A percentile compares a stretch with the other conserved stretches of the same genome.
Evolutionary conservation across 2,888 invertebrate species (phyloP).

Genomic region (Hylaea fasciaria): DNA sequence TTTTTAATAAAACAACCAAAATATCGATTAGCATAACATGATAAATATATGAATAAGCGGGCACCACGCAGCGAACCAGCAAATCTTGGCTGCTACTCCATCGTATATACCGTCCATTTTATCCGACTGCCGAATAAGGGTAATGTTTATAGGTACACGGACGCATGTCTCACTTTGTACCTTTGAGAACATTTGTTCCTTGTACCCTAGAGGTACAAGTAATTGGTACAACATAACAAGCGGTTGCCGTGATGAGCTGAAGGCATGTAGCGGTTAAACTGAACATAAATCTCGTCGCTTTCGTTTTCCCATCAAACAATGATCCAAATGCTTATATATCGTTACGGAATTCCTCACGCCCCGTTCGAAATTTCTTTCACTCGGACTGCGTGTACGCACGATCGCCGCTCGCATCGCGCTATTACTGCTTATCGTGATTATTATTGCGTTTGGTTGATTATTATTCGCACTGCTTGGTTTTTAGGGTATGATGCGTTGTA

Average conservation of each 20-base stretch:
- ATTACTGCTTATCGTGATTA: constrained; percentile 1
- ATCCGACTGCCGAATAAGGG: no score
- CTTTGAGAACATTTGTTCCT: not conserved
- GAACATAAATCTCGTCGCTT: constrained; percentile 22
- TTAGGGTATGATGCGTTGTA: no score
- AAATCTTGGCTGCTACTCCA: no score
- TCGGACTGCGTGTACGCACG: constrained; percentile 20
- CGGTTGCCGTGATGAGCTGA: not conserved
- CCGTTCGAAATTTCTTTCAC: constrained; percentile 22
- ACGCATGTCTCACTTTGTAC: no score
- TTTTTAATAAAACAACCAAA: no score
- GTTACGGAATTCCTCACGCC: constrained; percentile 26
- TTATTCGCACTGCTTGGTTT: no score
- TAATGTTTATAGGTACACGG: no score
- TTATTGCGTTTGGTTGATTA: no score
- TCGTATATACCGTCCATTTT: no score
- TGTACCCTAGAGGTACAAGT: not conserved
- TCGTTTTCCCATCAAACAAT: constrained; percentile 30
- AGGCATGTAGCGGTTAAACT: not conserved
- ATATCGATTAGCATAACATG: no score
- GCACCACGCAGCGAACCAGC: no score
- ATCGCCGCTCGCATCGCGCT: constrained; percentile 5
- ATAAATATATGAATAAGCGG: no score
- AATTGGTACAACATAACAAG: constrained; percentile 4
- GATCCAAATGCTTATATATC: constrained; percentile 28